These are phyloP conservation scores for Exocentrus adspersus DNA, from an alignment of 2,888 invertebrate genomes.

Conservation along the genomic window DNA sequence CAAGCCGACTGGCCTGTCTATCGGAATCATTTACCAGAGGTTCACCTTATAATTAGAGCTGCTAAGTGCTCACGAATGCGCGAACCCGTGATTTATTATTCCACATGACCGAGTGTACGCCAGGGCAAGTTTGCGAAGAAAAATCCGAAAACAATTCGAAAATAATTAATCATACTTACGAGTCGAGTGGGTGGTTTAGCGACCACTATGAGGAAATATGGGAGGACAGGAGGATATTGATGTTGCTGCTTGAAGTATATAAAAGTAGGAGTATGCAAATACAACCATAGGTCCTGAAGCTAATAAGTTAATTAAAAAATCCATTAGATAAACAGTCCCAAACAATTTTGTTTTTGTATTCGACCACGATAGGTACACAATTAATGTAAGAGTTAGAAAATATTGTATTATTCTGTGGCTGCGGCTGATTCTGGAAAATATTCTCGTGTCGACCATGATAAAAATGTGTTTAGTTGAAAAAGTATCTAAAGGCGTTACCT, in stretches of 20 bases:
- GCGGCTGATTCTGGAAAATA: no score
- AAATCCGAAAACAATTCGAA: neutral
- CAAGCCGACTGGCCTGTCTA: constrained; percentile 4
- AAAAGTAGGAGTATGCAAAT: neutral
- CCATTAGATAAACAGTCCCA: neutral
- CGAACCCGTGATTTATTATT: constrained; percentile 5
- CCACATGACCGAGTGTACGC: neutral
- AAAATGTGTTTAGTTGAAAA: no score
- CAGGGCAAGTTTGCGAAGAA: neutral
- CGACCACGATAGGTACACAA: neutral
- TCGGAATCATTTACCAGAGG: constrained; percentile 3
- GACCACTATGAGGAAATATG: neutral
- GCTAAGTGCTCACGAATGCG: constrained; percentile 5
- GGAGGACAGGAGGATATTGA: neutral
- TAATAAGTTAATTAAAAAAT: neutral
- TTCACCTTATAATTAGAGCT: constrained; percentile 8
- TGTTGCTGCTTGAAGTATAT: neutral
- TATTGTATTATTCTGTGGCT: no score
- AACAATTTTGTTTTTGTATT: neutral
- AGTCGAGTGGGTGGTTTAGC: neutral
- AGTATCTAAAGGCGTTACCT: no score
- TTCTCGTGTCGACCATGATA: no score
- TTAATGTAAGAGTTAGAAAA: no score
- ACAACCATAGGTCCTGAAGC: neutral
- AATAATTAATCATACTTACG: constrained; percentile 10